Base-by-base conservation (phyloP, 2,888 invertebrate species). In the Macropis europaea region DNA sequence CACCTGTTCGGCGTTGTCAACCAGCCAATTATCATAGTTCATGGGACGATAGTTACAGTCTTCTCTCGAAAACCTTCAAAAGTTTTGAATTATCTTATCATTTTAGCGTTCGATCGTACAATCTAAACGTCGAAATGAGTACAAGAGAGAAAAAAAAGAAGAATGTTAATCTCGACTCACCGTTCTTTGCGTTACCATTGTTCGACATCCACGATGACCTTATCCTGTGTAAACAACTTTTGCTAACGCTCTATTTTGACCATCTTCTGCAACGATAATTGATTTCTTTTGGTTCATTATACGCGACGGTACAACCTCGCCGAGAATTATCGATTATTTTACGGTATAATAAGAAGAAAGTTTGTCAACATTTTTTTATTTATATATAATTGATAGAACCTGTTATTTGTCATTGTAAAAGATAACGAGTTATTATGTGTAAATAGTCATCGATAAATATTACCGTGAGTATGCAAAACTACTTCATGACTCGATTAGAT, bases 1-100 rank as follows among this genome's bases (percentile, higher is more conserved):
- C 67, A 76, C 34, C 67, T 76, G 62, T 67, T 63, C 48, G 56
- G 47, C 43, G 68, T 64, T 76, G 63, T 76, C 57, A 56, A 53
- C 52, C 15, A 47, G 63, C 45, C 60, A 76, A 64, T 76, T 76
- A 72, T 36, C 38, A 54, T 59, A 56, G 40, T 36, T 53, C n/a
- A 38, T 32, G 36, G 34, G 34, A 26, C 34, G 24, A 56, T 22
- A 26, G 42, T 36, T 28, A 53, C 17, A 45, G 19, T 28, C 3
- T 15, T 43, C 15, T 34, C 7, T n/a, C n/a, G n/a, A 19, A 3
- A 13, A 32, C 17, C 13, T 6, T 30, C 26, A 53, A 30, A 47
- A 38, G 2, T 52, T 45, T 36, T 5, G 24, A 43, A 38, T 48
- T 30, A 15, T 22, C 26, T 24, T 26, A 40, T 11, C 13, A 7